Conservation (phyloP, 2,888 invertebrate genomes). For the Lymantria dispar region DNA sequence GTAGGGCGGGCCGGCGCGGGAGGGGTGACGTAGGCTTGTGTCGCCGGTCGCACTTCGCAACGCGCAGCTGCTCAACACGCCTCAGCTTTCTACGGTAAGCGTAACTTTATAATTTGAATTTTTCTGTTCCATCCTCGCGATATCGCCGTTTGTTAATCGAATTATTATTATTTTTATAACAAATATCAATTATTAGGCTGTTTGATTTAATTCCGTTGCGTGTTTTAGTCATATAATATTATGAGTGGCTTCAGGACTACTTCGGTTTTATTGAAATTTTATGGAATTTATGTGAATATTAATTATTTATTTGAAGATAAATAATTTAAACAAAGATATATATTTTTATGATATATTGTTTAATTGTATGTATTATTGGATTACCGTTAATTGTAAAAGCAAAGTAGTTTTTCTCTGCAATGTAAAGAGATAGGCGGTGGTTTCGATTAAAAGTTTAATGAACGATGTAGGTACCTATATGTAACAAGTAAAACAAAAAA, state of each 20-base stretch:
- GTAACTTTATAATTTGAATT: conserved; percentile 27
- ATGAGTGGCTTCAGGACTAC: conserved; percentile 16
- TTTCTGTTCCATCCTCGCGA: conserved; percentile 27
- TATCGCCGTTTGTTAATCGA: conserved; percentile 22
- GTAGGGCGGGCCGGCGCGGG: conserved; percentile 45
- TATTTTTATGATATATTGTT: no score
- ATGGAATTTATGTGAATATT: neutral
- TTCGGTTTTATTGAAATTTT: conserved; percentile 7
- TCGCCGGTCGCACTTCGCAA: conserved; percentile 55
- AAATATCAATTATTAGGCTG: conserved; percentile 20
- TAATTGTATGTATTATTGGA: no score
- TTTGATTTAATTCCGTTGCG: conserved; percentile 28
- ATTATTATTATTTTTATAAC: conserved; percentile 18
- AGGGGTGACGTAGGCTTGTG: conserved; percentile 55
- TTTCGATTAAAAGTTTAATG: no score
- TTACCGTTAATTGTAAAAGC: no score
- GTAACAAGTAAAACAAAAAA: neutral
- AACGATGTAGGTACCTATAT: no score
- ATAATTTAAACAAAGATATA: no score
- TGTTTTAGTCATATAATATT: conserved; percentile 14
- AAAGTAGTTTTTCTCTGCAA: no score
- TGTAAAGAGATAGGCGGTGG: no score
- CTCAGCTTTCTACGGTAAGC: conserved; percentile 35
- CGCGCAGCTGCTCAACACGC: conserved; percentile 63
- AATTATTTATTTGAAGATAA: neutral